Evolutionary conservation across 2,113 vertebrate species (phyloP).

Genomic region (Dicentrarchus labrax): DNA sequence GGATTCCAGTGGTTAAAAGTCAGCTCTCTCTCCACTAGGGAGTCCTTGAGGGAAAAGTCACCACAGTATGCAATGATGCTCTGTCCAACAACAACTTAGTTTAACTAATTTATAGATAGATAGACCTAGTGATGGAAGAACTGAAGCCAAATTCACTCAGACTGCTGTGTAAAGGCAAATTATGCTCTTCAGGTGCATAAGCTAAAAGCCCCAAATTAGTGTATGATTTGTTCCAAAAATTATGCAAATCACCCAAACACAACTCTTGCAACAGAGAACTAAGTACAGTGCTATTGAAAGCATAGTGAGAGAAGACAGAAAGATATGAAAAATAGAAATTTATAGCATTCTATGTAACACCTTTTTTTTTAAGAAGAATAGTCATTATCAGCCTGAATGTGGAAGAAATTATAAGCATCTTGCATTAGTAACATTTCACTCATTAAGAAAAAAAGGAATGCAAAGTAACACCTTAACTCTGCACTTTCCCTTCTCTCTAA

Average conservation of each 20-base stretch:
- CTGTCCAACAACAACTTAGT: conserved; percentile 27
- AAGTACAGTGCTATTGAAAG: conserved; percentile 16
- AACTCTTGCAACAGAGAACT: background rate
- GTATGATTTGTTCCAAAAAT: conserved; percentile 39
- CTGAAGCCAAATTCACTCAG: conserved; percentile 46
- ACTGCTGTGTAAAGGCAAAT: conserved; percentile 41
- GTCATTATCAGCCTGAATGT: conserved; percentile 7
- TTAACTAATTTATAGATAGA: conserved; percentile 38
- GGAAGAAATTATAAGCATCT: conserved; percentile 12
- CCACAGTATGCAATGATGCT: conserved; percentile 9
- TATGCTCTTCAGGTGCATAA: conserved; percentile 58
- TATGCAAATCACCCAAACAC: conserved; percentile 47
- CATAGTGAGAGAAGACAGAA: conserved; percentile 2
- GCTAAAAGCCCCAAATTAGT: conserved; percentile 62
- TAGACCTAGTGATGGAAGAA: conserved; percentile 10
- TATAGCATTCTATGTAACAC: background rate
- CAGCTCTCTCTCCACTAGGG: conserved; percentile 31
- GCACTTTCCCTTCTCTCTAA: conserved; percentile 52
- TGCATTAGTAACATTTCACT: conserved; percentile 1
- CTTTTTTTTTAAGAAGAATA: background rate
- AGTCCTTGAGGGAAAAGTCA: conserved; percentile 33
- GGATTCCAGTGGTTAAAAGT: conserved; percentile 45
- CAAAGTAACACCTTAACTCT: conserved; percentile 3
- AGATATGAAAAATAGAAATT: background rate
- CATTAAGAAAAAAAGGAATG: conserved; percentile 5